These are phyloP conservation scores for Melierax canorus DNA, from an alignment of 2,113 vertebrate genomes.

Conservation along the genomic window DNA sequence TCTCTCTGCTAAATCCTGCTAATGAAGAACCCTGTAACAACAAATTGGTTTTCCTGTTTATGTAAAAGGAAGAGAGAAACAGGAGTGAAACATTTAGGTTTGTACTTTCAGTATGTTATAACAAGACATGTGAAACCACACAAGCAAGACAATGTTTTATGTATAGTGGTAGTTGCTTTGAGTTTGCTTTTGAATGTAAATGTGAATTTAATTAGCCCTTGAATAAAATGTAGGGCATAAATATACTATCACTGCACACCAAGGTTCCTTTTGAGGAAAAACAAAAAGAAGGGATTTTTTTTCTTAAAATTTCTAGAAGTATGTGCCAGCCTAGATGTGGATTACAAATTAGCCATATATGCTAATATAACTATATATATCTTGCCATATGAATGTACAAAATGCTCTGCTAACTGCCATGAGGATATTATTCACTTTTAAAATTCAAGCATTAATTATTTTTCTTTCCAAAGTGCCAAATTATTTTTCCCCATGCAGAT, in stretches of 20 bases:
- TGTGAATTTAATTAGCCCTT: not conserved
- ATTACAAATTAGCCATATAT: not conserved
- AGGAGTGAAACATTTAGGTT: not conserved
- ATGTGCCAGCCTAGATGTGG: not conserved
- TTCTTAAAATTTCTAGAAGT: not conserved
- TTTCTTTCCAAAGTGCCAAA: not conserved
- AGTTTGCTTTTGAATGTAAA: not conserved
- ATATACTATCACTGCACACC: not conserved
- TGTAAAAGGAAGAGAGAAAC: not conserved
- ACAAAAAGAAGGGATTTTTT: not conserved
- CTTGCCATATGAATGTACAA: not conserved
- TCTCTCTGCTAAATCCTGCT: not conserved
- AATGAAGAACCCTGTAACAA: not conserved
- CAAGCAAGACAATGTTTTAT: not conserved
- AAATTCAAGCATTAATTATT: not conserved
- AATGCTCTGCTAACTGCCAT: not conserved
- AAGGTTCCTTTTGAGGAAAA: not conserved
- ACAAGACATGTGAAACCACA: not conserved
- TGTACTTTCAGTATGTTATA: not conserved
- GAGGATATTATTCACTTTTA: not conserved
- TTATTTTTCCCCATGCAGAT: not conserved
- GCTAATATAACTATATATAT: not conserved
- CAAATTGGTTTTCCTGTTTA: not conserved
- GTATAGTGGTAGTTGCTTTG: not conserved
- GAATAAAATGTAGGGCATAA: not conserved